Evolutionary conservation across 2,888 invertebrate genomes (phyloP), one percentile per base, ranked within the genome.

Genomic region (Pherbina coryleti): DNA sequence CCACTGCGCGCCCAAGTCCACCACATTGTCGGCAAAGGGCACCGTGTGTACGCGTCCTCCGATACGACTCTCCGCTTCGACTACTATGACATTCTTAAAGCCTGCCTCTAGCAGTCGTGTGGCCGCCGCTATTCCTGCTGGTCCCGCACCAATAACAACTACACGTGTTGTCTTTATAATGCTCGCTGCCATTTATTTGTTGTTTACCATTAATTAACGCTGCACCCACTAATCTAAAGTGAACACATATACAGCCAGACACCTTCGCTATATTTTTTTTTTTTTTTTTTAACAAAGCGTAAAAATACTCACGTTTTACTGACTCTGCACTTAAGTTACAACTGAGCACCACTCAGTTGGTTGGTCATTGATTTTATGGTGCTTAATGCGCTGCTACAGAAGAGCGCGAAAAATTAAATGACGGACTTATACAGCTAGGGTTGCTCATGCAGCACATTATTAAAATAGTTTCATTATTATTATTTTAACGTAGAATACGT

Each of bases 1-100:
- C 95, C 95, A 96, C 82, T 95, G 95, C 66, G 94, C 95, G 0
- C 95, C 95, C 71, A 95, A 84, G 86, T 96, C 95, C 5, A 95
- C 90, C 5, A 91, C 88, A 80, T 91, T 91, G 0, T 91, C 91
- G 1, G 91, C 92, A 81, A 91, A 92, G 0, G 90, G 88, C 3
- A 91, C 89, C 0, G 92, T 91, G 71, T 90, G 83, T 25, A 94
- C 90, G 77, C 94, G 90, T 0, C 94, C 94, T 0, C 94, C 94
- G 73, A 94, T 91, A 51, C 93, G 91, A 81, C 91, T 89, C 81
- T 92, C 92, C 0, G 93, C 93, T 86, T 94, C 94, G 62, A 94
- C 84, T 0, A 93, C 89, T 51, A 92, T 80, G 1, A 93, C 91
- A 81, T 91, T 88, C 28, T 83, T 84, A 69, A 90, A 88, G 5